Evolutionary conservation across 2,797 vertebrate species (phyloP), one percentile per base, ranked within the genome.

Genomic region (Chelonia mydas): DNA sequence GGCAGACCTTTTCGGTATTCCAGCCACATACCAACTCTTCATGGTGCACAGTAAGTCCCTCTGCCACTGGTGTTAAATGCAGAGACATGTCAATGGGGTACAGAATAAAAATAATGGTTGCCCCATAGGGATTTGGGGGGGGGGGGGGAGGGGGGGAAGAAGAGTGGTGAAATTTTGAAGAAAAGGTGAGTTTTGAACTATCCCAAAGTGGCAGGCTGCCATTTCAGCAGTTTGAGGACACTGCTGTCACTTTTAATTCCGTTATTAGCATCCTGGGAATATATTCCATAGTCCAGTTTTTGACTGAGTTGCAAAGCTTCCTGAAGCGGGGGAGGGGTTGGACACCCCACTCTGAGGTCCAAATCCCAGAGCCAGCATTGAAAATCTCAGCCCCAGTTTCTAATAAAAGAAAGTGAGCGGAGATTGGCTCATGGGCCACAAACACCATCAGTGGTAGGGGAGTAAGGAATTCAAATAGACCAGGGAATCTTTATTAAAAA

Each of bases 381-480:
- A 47, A 45, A 76, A 74, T 23, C 37, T 74, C n/a, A 74, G 5
- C 68, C 21, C 2, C 37, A 41, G 15, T 45, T n/a, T 17, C 15
- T 8, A n/a, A 65, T 5, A n/a, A 19, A 65, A 19, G 33, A n/a
- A 65, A 41, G 10, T 37, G 65, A 72, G 19, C 65, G 2, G 59
- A 61, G 59, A 61, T 33, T 61, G 59, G 59, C 59, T 37, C 5
- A 10, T 21, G 10, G 19, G 65, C 19, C n/a, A n/a, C 16, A 72
- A 72, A 37, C 3, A 3, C 65, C 19, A 37, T 6, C n/a, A 11
- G 1, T 3, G n/a, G 19, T 6, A 5, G 37, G 19, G n/a, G 19
- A 72, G n/a, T 72, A 72, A 41, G n/a, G n/a, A 17, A 68, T 37
- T 68, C n/a, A 68, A 37, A 21, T 68, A 68, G 17, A 23, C n/a